phyloP scores from a whole-genome alignment of 1,140 invertebrate genomes.

The Helicoverpa armigera region DNA sequence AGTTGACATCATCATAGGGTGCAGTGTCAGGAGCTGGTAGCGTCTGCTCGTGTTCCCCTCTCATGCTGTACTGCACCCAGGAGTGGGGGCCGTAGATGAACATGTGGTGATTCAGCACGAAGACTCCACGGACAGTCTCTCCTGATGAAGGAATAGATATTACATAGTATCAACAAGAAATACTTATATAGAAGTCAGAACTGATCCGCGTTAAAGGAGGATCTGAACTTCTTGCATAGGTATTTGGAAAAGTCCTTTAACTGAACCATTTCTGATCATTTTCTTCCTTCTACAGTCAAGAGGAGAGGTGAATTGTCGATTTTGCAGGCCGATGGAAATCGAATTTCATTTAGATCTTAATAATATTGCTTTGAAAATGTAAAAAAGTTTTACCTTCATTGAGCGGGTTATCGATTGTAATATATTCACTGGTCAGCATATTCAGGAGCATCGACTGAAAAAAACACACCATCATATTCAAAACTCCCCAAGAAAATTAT shows the following conservation, averaged over 20 bases:
- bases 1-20: conserved; percentile 85
- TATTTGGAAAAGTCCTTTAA: no score
- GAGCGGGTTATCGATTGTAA: conserved; percentile 94
- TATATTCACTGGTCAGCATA: conserved; percentile 96
- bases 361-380: no score
- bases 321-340: no score
- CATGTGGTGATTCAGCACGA: conserved; percentile 92
- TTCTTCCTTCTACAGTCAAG: no score
- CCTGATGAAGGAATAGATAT: conserved; percentile 57
- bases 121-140: conserved; percentile 90
- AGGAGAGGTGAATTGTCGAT: no score
- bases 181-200: no score
- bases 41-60: conserved; percentile 90
- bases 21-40: conserved; percentile 88
- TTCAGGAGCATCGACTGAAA: conserved; percentile 93
- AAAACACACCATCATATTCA: conserved; percentile 42
- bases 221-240: no score
- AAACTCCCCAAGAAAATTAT: neutral
- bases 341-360: no score
- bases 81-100: conserved; percentile 88
- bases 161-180: no score
- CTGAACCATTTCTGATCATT: no score
- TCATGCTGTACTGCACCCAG: conserved; percentile 92
- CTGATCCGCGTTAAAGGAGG: no score
- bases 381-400: conserved; percentile 83